phyloP scores from a whole-genome alignment of 2,797 vertebrate genomes.

The Fratercula arctica region DNA sequence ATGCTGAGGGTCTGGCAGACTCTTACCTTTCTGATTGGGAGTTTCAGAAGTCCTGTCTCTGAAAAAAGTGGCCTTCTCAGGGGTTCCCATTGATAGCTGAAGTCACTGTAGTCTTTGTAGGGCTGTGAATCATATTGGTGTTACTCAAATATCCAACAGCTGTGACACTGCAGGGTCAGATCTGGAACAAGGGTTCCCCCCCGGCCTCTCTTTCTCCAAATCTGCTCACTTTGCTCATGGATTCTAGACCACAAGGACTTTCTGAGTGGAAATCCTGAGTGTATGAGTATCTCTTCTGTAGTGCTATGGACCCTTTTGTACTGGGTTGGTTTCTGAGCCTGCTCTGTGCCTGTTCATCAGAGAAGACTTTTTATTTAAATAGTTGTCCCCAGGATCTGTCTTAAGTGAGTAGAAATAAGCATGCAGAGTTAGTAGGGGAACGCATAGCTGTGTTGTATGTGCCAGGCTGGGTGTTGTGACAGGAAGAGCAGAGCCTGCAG shows the following conservation, averaged over 20 bases:
- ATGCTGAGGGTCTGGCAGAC: neutral
- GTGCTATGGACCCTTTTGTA: neutral
- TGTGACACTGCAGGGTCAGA: neutral
- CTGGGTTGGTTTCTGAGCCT: neutral
- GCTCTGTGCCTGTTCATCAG: neutral
- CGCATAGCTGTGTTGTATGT: neutral
- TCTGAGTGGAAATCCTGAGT: neutral
- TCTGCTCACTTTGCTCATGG: neutral
- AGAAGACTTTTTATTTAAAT: neutral
- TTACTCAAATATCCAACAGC: neutral
- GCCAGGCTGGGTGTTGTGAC: accelerated
- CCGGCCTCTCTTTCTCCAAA: neutral
- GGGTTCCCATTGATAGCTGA: neutral
- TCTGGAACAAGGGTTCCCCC: neutral
- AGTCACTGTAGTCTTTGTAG: neutral
- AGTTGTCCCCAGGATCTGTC: neutral
- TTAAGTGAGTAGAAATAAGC: neutral
- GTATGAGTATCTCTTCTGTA: neutral
- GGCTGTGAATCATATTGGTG: neutral
- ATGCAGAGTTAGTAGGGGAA: neutral
- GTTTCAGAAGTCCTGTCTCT: neutral
- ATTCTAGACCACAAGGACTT: neutral
- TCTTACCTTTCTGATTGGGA: neutral
- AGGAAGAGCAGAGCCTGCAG: neutral
- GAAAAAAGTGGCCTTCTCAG: neutral